These are phyloP conservation scores for Platynereis dumerilii DNA, from an alignment of 2,888 invertebrate species.

Conservation along the genomic window DNA sequence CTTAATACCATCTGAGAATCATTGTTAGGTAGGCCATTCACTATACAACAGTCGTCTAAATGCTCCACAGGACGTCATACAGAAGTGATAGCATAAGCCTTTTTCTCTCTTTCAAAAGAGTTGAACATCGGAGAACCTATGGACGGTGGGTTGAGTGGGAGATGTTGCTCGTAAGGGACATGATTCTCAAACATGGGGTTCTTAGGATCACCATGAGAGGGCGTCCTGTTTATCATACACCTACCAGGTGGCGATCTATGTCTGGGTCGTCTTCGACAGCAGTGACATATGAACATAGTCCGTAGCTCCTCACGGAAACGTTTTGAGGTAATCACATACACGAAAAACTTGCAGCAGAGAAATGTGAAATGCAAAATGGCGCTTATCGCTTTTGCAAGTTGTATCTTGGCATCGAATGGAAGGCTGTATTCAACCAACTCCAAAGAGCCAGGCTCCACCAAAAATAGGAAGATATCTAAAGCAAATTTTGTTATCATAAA, in stretches of 20 bases:
- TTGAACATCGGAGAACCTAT: too few species aligned
- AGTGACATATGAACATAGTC: constrained; percentile 10
- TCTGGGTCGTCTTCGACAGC: background rate
- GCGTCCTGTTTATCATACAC: constrained; percentile 12
- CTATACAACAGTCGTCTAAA: too few species aligned
- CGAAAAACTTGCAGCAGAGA: constrained; percentile 45
- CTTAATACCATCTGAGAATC: too few species aligned
- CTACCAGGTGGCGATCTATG: constrained; percentile 4
- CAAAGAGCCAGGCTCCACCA: constrained; percentile 19
- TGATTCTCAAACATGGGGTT: constrained; percentile 10
- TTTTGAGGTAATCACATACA: constrained; percentile 29
- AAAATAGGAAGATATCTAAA: constrained; percentile 35
- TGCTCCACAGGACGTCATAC: constrained; percentile 2
- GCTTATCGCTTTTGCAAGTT: constrained; percentile 34
- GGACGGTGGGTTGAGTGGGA: too few species aligned
- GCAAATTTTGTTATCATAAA: constrained; percentile 39
- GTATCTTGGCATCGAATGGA: constrained; percentile 14
- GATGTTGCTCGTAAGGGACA: too few species aligned
- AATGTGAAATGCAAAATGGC: constrained; percentile 35
- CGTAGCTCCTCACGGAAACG: constrained; percentile 18
- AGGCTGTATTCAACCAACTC: constrained; percentile 17
- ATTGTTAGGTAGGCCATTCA: too few species aligned
- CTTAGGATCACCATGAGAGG: constrained; percentile 10
- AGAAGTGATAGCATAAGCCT: constrained; percentile 22
- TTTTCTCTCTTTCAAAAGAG: constrained; percentile 11